Percentiles rank a stretch among this genome's conserved stretches.
phyloP scores from a whole-genome alignment of 2,888 invertebrate genomes.

The Acleris laterana region DNA sequence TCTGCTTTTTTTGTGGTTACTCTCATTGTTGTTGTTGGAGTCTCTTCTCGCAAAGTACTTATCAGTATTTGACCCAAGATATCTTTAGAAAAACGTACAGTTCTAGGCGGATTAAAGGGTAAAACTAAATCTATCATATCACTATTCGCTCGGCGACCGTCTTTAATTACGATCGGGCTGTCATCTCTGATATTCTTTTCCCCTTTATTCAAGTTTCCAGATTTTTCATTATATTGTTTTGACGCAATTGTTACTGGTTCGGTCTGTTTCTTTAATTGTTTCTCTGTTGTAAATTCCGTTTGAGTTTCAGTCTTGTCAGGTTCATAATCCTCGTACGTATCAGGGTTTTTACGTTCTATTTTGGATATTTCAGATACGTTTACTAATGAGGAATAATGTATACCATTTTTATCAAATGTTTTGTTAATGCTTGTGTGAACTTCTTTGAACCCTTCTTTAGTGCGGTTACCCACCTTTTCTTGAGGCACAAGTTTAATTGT shows the following conservation, averaged over 20 bases:
- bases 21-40: conserved; percentile 19
- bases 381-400: conserved; percentile 63
- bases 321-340: conserved; percentile 12
- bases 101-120: conserved; percentile 42
- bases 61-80: conserved; percentile 42
- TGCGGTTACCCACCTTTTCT: conserved; percentile 48
- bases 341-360: conserved; percentile 55
- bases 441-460: conserved; percentile 67
- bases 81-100: conserved; percentile 42
- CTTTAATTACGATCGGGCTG: conserved; percentile 36
- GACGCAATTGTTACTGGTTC: conserved; percentile 44
- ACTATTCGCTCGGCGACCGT: conserved; percentile 27
- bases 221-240: conserved; percentile 56
- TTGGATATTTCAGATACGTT: conserved; percentile 74
- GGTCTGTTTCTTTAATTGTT: conserved; percentile 50
- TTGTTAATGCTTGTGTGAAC: conserved; percentile 73
- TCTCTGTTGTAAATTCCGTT: conserved; percentile 39
- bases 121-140: conserved; percentile 44
- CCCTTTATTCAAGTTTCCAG: conserved; percentile 60
- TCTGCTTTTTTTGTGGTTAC: conserved; percentile 15
- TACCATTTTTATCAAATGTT: conserved; percentile 67
- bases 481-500: conserved; percentile 71
- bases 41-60: conserved; percentile 1
- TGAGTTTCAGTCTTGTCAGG: conserved; percentile 7
- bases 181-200: conserved; percentile 52